Conservation (phyloP, 2,113 vertebrate species). For the Odocoileus virginianus region DNA sequence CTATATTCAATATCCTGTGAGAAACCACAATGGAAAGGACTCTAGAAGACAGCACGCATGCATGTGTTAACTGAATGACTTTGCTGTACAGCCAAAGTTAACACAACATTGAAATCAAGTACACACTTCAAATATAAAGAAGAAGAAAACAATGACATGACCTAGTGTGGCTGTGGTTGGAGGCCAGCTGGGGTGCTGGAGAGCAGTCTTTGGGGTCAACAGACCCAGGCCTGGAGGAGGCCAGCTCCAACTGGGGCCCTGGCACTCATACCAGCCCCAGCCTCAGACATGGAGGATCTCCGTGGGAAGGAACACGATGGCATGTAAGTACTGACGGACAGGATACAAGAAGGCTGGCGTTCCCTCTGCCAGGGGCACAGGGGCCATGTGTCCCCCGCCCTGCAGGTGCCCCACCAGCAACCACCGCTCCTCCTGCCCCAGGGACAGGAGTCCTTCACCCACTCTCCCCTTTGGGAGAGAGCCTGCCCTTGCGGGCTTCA, state of each 20-base stretch:
- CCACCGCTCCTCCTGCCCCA: background rate
- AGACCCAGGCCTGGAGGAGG: background rate
- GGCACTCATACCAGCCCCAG: too few relatives aligned
- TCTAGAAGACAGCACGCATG: rapidly evolving
- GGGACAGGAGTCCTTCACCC: background rate
- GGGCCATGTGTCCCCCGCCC: background rate
- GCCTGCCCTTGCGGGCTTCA: background rate
- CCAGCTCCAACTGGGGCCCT: background rate
- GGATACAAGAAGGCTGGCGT: background rate
- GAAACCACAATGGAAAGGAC: rapidly evolving
- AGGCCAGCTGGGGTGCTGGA: too few relatives aligned
- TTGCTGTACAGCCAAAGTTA: background rate
- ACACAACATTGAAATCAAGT: background rate
- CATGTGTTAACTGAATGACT: rapidly evolving
- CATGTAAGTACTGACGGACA: background rate
- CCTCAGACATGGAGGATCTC: background rate
- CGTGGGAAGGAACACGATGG: background rate
- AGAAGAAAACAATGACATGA: background rate
- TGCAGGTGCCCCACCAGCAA: too few relatives aligned
- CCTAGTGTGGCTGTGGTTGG: background rate
- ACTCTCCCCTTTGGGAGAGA: background rate
- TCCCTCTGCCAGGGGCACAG: background rate
- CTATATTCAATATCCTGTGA: too few relatives aligned
- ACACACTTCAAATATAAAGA: background rate
- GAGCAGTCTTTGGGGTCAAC: background rate